These are phyloP conservation scores for Karalla daura DNA, from an alignment of 2,797 vertebrate species.

Conservation along the genomic window DNA sequence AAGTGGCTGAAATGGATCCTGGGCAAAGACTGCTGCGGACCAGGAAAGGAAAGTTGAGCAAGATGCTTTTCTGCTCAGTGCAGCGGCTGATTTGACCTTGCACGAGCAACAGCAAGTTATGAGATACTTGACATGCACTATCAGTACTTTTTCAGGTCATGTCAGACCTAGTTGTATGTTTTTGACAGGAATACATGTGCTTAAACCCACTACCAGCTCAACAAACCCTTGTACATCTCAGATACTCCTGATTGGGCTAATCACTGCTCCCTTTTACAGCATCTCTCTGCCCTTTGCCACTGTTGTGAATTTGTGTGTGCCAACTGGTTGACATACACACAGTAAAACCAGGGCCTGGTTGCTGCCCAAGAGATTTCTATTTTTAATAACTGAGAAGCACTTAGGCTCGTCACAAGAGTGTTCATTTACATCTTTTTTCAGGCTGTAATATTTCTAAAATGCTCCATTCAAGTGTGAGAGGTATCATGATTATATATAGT, in stretches of 20 bases:
- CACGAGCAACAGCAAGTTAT: slow-evolving; percentile 42
- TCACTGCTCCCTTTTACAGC: neutral
- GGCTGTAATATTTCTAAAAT: slow-evolving; percentile 28
- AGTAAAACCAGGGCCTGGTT: slow-evolving; percentile 3
- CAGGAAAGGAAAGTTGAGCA: slow-evolving; percentile 52
- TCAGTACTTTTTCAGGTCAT: slow-evolving; percentile 29
- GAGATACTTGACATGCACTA: slow-evolving; percentile 52
- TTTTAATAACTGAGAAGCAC: slow-evolving; percentile 28
- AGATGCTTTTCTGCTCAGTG: slow-evolving; percentile 44
- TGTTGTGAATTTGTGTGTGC: neutral
- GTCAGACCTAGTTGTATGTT: slow-evolving; percentile 24
- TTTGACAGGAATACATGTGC: slow-evolving; percentile 18
- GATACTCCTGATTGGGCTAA: slow-evolving; percentile 7
- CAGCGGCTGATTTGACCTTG: slow-evolving; percentile 56
- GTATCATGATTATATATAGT: slow-evolving; percentile 8
- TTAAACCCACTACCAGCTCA: slow-evolving; percentile 19
- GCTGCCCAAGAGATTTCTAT: slow-evolving; percentile 7
- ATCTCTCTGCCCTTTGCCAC: neutral
- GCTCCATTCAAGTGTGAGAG: slow-evolving; percentile 17
- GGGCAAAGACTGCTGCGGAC: slow-evolving; percentile 50
- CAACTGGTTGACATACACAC: neutral
- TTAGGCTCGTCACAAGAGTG: slow-evolving; percentile 24
- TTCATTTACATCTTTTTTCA: slow-evolving; percentile 30
- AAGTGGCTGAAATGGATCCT: slow-evolving; percentile 55
- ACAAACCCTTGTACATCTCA: neutral